Evolutionary conservation across 2,113 vertebrate species (phyloP).

Genomic region (Elaphurus davidianus): DNA sequence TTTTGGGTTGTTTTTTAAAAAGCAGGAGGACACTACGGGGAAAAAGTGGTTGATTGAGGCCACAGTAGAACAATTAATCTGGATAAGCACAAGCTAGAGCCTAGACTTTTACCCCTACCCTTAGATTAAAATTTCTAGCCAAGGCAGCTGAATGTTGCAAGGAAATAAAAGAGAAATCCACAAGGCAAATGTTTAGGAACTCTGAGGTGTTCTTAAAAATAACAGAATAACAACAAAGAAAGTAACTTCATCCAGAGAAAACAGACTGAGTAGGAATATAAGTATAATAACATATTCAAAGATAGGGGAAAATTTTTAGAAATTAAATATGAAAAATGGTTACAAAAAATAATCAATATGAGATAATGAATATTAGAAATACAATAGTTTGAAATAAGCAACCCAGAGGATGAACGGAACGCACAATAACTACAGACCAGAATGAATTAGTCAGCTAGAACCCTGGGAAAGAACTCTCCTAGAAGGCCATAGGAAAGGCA

Average conservation of each 20-base stretch:
- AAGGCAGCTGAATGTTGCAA: not conserved
- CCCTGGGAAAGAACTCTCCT: not conserved
- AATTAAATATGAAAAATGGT: not conserved
- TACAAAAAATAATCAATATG: constrained; percentile 14
- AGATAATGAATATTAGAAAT: not conserved
- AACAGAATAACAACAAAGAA: not conserved
- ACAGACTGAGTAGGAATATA: not conserved
- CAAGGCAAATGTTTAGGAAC: not conserved
- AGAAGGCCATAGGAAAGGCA: not conserved
- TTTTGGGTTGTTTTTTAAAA: not conserved
- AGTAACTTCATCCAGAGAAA: not conserved
- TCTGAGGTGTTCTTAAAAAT: not conserved
- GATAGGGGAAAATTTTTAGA: not conserved
- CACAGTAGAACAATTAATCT: not conserved
- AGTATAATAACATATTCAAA: not conserved
- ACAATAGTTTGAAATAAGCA: not conserved
- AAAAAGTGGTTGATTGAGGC: not conserved
- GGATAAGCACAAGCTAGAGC: not conserved
- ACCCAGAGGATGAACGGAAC: not conserved
- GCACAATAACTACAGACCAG: not conserved
- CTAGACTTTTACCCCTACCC: not conserved
- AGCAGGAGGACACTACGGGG: not conserved
- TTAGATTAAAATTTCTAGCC: not conserved
- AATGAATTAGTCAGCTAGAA: not conserved
- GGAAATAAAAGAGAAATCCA: not conserved